Evolutionary conservation across 1,140 invertebrate genomes (phyloP).

Genomic region (Centruroides vittatus): DNA sequence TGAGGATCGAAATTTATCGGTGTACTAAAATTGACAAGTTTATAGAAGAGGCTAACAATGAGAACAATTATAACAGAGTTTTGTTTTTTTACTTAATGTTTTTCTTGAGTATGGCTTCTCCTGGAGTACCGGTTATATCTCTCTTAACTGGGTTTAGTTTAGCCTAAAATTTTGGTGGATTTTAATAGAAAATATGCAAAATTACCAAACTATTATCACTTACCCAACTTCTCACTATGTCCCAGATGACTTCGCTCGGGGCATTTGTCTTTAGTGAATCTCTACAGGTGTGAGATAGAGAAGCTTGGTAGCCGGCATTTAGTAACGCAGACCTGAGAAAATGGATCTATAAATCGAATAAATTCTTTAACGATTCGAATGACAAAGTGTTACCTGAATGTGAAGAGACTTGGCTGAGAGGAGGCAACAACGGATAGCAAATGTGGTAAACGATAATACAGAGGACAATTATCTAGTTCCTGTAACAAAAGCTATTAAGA

Average conservation of each 20-base stretch:
- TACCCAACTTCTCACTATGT: constrained; percentile 73
- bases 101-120: not conserved
- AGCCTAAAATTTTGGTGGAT: not conserved
- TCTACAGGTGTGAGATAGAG: constrained; percentile 74
- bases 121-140: not conserved
- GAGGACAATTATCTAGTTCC: too few relatives aligned
- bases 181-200: not conserved
- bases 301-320: constrained; percentile 84
- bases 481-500: too few relatives aligned
- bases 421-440: too few relatives aligned
- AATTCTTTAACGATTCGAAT: too few relatives aligned
- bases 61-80: not conserved
- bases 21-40: not conserved
- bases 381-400: too few relatives aligned
- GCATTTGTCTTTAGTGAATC: constrained; percentile 90
- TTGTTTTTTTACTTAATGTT: not conserved
- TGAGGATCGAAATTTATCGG: not conserved
- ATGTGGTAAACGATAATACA: too few relatives aligned
- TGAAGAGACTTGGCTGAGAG: too few relatives aligned
- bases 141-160: not conserved
- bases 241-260: constrained; percentile 74
- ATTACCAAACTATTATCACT: constrained; percentile 17
- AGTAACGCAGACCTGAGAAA: constrained; percentile 68
- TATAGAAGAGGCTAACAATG: not conserved
- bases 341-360: too few relatives aligned